Evolutionary conservation across 2,888 invertebrate species (phyloP), one percentile per base, ranked within the genome.

Genomic region (Seira ritae): DNA sequence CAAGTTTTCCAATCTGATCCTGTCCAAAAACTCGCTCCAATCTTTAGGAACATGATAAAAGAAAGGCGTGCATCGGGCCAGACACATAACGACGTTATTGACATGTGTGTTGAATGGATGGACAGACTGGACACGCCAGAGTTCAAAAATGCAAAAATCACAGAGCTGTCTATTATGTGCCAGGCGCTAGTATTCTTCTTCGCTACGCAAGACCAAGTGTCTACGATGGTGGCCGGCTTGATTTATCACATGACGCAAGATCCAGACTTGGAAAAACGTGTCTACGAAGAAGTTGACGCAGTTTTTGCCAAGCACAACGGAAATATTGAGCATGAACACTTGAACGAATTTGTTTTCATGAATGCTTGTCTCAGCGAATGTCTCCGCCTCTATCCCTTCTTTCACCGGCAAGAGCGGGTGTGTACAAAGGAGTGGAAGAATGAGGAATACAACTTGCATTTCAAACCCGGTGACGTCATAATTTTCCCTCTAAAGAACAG

Each of bases 131-230:
- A 84, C 17, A 84, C 86, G 24, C 84, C 84, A 0, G 87, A 89
- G 65, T 88, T 80, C 24, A 86, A 86, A 69, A 15, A 23, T 1
- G 67, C 65, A 1, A 67, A 80, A 10, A 83, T 89, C 4, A n/a
- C n/a, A n/a, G 50, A 50, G 15, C 50, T 50, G 1, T n/a, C 50
- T 15, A 12, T 50, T 8, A 50, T 50, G 50, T n/a, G 12, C 2
- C 50, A n/a, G 12, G 50, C 66, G 76, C 80, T 88, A 1, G 84
- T 86, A 0, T 83, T 84, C 55, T 89, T 88, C 46, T 81, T 87
- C 8, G 87, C 86, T 19, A 83, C 84, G 0, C 87, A 86, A 70
- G 88, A 88, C n/a, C 86, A 87, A 60, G 84, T 87, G 1, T 84
- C 85, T 19, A 80, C 85, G 10, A 75, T 83, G 8, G 37, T 84